Conservation (phyloP, 1,140 invertebrate genomes). For the Heliconius congener region DNA sequence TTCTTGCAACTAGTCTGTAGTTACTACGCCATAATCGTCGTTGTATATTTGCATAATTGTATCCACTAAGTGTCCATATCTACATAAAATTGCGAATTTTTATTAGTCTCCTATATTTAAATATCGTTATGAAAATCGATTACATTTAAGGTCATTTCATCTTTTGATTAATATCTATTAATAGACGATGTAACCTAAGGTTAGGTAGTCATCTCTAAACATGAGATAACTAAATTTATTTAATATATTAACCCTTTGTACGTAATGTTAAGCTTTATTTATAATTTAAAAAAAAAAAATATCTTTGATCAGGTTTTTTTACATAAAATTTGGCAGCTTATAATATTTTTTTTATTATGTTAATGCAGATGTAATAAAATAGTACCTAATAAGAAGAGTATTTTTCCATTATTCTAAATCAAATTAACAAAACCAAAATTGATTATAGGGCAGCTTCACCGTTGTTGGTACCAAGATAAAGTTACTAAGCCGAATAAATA, state of each 20-base stretch:
- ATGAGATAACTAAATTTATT: not conserved
- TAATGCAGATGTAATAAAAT: slow-evolving; percentile 62
- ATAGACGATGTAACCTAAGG: not conserved
- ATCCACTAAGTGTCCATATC: slow-evolving; percentile 72
- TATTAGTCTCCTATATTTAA: slow-evolving; percentile 43
- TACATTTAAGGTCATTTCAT: slow-evolving; percentile 21
- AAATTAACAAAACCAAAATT: slow-evolving; percentile 2
- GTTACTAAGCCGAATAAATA: slow-evolving; percentile 63
- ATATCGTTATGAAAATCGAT: slow-evolving; percentile 41
- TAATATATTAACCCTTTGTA: no score
- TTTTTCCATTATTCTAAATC: slow-evolving; percentile 5
- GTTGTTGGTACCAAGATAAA: slow-evolving; percentile 66
- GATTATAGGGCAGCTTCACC: slow-evolving; percentile 22
- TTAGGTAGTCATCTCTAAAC: not conserved
- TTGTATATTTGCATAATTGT: slow-evolving; percentile 78
- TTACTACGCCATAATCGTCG: slow-evolving; percentile 73
- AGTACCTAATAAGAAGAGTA: not conserved
- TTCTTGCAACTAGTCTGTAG: slow-evolving; percentile 68
- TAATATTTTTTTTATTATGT: not conserved
- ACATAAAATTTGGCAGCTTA: not conserved
- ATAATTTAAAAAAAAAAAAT: no score
- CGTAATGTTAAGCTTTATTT: no score
- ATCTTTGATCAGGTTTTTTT: no score
- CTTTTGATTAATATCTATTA: slow-evolving; percentile 15
- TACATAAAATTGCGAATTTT: slow-evolving; percentile 74